Evolutionary conservation across 2,888 invertebrate species (phyloP).

Genomic region (Pycnomerus fuliginosus): DNA sequence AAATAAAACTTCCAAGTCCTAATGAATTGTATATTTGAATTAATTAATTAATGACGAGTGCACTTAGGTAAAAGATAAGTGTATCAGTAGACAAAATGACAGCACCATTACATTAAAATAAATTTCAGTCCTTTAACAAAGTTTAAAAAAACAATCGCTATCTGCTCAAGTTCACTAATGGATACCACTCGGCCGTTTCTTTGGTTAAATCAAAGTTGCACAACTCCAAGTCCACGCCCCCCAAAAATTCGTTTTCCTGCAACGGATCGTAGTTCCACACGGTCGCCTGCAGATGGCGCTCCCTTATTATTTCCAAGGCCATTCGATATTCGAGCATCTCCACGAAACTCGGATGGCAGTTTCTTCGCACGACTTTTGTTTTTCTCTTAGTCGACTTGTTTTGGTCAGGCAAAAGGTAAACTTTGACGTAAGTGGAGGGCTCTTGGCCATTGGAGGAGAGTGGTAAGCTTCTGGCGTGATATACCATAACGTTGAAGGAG

Average conservation of each 20-base stretch:
- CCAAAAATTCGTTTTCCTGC: slow-evolving; percentile 92
- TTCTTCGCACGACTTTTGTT: slow-evolving; percentile 88
- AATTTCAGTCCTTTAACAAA: too few species aligned
- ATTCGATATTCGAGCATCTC: slow-evolving; percentile 93
- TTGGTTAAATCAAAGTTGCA: slow-evolving; percentile 69
- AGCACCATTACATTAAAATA: too few species aligned
- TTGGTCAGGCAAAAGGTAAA: slow-evolving; percentile 90
- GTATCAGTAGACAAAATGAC: too few species aligned
- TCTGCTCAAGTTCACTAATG: slow-evolving; percentile 56
- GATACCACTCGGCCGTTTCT: slow-evolving; percentile 87
- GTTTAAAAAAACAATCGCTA: slow-evolving; percentile 35
- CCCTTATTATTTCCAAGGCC: slow-evolving; percentile 74
- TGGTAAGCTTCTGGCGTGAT: slow-evolving; percentile 88
- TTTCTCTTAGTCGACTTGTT: slow-evolving; percentile 93
- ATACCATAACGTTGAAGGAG: slow-evolving; percentile 77
- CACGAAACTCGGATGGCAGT: slow-evolving; percentile 97
- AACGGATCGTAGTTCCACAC: slow-evolving; percentile 93
- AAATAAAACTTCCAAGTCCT: too few species aligned
- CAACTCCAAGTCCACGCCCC: slow-evolving; percentile 84
- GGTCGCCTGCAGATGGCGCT: slow-evolving; percentile 82
- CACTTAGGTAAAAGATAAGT: too few species aligned
- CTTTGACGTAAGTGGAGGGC: slow-evolving; percentile 88
- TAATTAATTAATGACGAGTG: too few species aligned
- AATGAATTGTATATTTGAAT: too few species aligned
- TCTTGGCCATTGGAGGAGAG: slow-evolving; percentile 76